phyloP scores from a whole-genome alignment of 2,888 invertebrate genomes.

The Seira ritae region DNA sequence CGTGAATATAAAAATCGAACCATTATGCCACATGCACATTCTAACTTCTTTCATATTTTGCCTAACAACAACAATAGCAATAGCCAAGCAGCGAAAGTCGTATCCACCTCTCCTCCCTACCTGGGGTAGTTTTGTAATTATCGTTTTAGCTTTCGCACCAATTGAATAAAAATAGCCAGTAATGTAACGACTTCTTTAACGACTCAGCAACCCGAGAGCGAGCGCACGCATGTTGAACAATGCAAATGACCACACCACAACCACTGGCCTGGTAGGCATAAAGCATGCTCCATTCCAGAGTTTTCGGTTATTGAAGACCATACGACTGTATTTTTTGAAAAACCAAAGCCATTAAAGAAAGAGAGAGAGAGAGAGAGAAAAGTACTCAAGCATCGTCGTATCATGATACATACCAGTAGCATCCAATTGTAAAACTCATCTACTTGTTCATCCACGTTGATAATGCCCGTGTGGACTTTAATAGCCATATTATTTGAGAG shows the following conservation, averaged over 20 bases:
- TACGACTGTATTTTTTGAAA: not conserved
- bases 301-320: not conserved
- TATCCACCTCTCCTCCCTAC: too few species aligned
- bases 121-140: too few species aligned
- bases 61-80: too few species aligned
- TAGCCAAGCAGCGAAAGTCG: too few species aligned
- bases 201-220: too few species aligned
- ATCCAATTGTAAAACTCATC: conserved; percentile 61
- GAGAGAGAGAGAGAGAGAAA: not conserved
- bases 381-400: not conserved
- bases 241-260: too few species aligned
- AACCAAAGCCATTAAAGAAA: not conserved
- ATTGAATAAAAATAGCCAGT: conserved; percentile 6
- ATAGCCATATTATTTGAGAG: conserved; percentile 53
- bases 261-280: too few species aligned
- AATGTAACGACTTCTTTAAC: not conserved
- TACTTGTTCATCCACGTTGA: conserved; percentile 55
- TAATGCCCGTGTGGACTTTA: conserved; percentile 46
- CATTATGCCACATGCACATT: too few species aligned
- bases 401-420: conserved; percentile 54
- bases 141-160: conserved; percentile 13
- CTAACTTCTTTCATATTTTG: too few species aligned
- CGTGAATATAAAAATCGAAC: too few species aligned
- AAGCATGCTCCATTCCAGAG: too few species aligned
- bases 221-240: too few species aligned